These are phyloP conservation scores for Labeo calbasu DNA, from an alignment of 2,797 vertebrate species.

Conservation along the genomic window DNA sequence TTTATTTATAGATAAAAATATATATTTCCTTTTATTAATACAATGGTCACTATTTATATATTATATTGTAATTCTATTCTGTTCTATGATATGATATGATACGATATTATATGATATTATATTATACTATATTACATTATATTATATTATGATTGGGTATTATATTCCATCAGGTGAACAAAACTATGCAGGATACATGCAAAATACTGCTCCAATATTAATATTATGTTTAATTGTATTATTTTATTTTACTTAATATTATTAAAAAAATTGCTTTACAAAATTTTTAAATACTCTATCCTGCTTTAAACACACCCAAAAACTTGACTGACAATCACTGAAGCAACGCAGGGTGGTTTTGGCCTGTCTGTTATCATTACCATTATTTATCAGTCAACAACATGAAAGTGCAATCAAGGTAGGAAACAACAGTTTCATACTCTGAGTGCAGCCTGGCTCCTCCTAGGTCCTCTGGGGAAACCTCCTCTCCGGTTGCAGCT, in stretches of 20 bases:
- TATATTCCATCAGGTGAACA: not conserved
- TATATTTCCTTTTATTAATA: not conserved
- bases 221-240: not conserved
- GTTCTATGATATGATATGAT: no score
- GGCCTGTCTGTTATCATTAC: not conserved
- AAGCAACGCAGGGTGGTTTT: not conserved
- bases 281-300: not conserved
- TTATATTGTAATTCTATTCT: not conserved
- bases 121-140: no score
- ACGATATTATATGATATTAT: not conserved
- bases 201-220: not conserved
- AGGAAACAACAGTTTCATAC: slow-evolving; percentile 66
- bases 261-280: not conserved
- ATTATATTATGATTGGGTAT: no score
- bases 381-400: not conserved
- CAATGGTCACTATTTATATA: not conserved
- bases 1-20: not conserved
- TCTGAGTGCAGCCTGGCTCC: slow-evolving; percentile 85
- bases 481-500: slow-evolving; percentile 88
- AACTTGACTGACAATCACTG: not conserved
- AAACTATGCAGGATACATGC: not conserved
- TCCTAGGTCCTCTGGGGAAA: slow-evolving; percentile 85
- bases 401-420: not conserved
- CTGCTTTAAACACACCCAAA: not conserved
- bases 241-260: no score